Evolutionary conservation across 1,140 invertebrate genomes (phyloP).

Genomic region (Polypedilum pembai): DNA sequence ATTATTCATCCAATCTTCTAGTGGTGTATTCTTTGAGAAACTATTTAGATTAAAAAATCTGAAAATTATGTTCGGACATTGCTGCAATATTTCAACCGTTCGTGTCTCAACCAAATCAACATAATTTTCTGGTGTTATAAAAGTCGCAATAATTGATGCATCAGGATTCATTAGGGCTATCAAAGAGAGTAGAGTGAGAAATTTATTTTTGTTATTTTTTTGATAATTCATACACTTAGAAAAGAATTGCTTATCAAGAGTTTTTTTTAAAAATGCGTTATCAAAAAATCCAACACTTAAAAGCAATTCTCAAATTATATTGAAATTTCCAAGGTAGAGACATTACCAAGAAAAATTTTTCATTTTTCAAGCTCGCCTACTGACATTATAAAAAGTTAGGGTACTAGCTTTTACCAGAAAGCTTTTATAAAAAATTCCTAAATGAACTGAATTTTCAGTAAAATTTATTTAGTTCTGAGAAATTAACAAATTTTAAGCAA

Average conservation of each 20-base stretch:
- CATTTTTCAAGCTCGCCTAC: too few species aligned
- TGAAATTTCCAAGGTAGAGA: too few species aligned
- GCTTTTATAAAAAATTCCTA: too few species aligned
- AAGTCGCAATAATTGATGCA: neutral
- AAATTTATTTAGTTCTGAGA: too few species aligned
- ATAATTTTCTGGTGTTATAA: neutral
- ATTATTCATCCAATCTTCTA: neutral
- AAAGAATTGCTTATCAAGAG: neutral
- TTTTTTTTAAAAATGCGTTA: too few species aligned
- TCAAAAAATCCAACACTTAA: too few species aligned
- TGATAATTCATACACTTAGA: neutral
- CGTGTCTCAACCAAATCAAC: neutral
- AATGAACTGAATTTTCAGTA: too few species aligned
- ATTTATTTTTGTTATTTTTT: neutral
- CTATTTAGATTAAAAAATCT: neutral
- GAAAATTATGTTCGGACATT: neutral
- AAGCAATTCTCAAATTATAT: too few species aligned
- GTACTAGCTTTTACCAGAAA: too few species aligned
- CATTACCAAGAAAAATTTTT: too few species aligned
- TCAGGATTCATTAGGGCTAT: neutral
- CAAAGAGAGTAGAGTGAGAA: neutral
- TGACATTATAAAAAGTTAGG: too few species aligned
- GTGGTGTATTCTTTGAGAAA: neutral
- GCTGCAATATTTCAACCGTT: neutral
- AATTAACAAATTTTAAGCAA: too few species aligned